Evolutionary conservation across 1,140 invertebrate genomes (phyloP), one percentile per base, ranked within the genome.

Genomic region (Pseudoatta argentina): DNA sequence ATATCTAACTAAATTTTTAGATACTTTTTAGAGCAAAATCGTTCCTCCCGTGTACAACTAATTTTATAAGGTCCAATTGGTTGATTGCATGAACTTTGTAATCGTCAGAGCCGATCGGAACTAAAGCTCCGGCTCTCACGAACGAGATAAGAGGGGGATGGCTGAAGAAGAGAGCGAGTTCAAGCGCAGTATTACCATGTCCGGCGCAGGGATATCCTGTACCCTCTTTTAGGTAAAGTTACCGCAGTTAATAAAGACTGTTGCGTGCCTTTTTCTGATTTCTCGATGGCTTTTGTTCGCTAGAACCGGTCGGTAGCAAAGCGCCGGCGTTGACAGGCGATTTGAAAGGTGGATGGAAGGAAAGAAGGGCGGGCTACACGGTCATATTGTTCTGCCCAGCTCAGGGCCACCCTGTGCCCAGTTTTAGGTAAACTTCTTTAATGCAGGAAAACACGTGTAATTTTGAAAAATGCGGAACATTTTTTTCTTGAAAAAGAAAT

Each of bases 291-390:
- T 83, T 83, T 51, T 78, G 82, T 78, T 8, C 90, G 94, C 57
- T 94, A 97, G 97, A 97, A 94, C 97, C 97, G 75, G 95, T 97
- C 93, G 96, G 97, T 92, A 97, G 96, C 88, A 96, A 97, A 90
- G 95, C 96, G 89, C 97, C 97, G 85, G 96, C 96, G 95, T 95
- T 97, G 90, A 96, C 91, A 3, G 93, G 93, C 24, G 95, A 96
- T 85, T 90, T 94, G 85, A 96, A 96, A 79, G 93, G 93, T 27
- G 92, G 93, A 72, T 93, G 92, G 93, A 90, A 94, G 69, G 86
- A 93, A 27, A 92, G 90, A 91, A 73, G 48, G 44, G 69, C 81
- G 3, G 88, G 88, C 48, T 86, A 88, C 92, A 90, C 95, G 93
- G 94, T 96, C 90, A 96, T 94, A 86, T 95, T 96, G 91, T 95